Base-by-base conservation (phyloP, 2,888 invertebrate genomes). In the Andrena haemorrhoa region DNA sequence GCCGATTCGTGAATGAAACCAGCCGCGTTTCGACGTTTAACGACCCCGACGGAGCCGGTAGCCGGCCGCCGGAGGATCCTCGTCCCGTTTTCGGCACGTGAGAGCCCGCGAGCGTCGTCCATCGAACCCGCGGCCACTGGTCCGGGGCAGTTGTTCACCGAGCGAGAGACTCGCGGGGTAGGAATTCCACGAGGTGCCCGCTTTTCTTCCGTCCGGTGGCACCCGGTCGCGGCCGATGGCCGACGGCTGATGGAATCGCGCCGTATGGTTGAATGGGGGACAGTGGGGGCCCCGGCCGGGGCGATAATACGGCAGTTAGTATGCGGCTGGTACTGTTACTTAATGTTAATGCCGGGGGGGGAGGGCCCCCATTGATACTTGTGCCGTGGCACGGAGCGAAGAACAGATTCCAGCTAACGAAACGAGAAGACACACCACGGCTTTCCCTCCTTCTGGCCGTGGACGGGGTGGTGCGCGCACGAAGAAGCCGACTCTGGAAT, bases 271-370 rank as follows among this genome's bases (percentile, higher is more conserved):
- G 90, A 90, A 89, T 86, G 88, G 88, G 72, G 51, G 47, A 78
- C 66, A 10, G 8, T n/a, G 31, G 7, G 31, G 66, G 51, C 33
- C 83, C 61, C 47, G 83, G 86, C 85, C 84, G 80, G 88, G 90
- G 90, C 90, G 91, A 90, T 92, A 92, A 92, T 92, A 87, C 87
- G 90, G 91, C 91, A 90, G 92, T 93, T 92, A 91, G 88, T 88
- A 88, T 87, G 85, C 90, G 84, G 82, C 86, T 66, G 85, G 87
- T 91, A 91, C 91, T 89, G 90, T 91, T 91, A 91, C 88, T 90
- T 83, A 89, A 91, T 90, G 89, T 90, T 92, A 91, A 91, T 91
- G 85, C 79, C 81, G 87, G 80, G 80, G n/a, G n/a, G n/a, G n/a
- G n/a, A n/a, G n/a, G 68, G 58, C 20, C 83, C 77, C 89, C 91